Base-by-base conservation (phyloP, 2,113 vertebrate genomes). In the Peromyscus californicus region DNA sequence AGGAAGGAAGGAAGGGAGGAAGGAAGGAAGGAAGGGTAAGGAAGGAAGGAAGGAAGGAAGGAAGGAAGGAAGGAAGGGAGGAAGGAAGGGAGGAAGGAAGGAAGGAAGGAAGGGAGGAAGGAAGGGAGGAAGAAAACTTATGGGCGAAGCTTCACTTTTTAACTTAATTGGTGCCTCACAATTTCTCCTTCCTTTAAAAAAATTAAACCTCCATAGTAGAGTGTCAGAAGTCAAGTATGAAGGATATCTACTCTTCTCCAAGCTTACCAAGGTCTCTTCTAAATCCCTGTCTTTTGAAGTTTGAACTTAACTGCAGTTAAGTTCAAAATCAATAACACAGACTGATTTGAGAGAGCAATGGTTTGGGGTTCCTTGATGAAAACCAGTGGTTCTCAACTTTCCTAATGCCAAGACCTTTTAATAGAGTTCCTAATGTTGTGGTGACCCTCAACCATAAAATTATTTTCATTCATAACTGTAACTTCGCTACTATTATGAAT, bases 231-330 rank as follows among this genome's bases (percentile, higher is more conserved):
- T 95, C 48, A 93, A 48, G 74, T 85, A 67, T 26, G 83, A 80
- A 65, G 31, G 8, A 45, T 85, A 67, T 48, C 24, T 89, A 7
- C 59, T 94, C 4, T 93, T 94, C 54, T 79, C 36, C 19, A 65
- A 75, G 67, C 8, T 92, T 57, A 57, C 1, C 26, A 0, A 17
- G 48, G 26, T 65, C 54, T 95, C 80, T 72, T 74, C n/a, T 26
- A 61, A 13, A 90, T 75, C 57, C 85, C 74, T 48, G 15, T 92
- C 89, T 80, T 93, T 89, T 83, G 76, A 94, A 97, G 11, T 72
- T 72, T n/a, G 36, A 72, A 72, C 16, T 80, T 90, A 90, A 95
- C 95, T 42, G 75, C 5, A 65, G 54, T 80, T 89, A 85, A 21
- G 7, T 92, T 95, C 16, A 89, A 94, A 85, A 79, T 80, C 22